Evolutionary conservation across 2,797 vertebrate species (phyloP), one percentile per base, ranked within the genome.

Genomic region (Dicrostonyx torquatus): DNA sequence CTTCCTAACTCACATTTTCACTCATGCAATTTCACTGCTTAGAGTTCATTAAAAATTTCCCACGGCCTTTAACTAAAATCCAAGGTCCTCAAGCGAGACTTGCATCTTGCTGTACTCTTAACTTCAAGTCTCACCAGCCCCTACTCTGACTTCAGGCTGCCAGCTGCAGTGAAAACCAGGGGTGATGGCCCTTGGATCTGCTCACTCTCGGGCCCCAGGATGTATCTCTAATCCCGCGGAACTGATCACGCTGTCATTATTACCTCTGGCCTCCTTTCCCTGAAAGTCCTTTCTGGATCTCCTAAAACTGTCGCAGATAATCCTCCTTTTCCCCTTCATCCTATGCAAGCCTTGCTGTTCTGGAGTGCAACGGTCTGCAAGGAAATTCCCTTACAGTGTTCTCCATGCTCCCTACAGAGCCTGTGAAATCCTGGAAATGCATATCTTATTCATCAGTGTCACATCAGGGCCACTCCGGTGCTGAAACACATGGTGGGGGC

Each of bases 11-110:
- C 55, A 87, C 43, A 45, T 43, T 82, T 93, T 88, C 60, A 43
- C 50, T 76, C 40, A 26, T 48, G 14, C 37, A 91, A 82, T 45
- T 75, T 26, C 2, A 6, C 8, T 93, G 45, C 34, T 86, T 83
- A 60, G 93, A 76, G 92, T 80, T 58, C 18, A 26, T 89, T 85
- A 88, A 76, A 55, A 72, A 55, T 88, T 77, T 94, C 20, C 64
- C 45, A 37, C 83, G 89, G 70, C 60, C 37, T 70, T 93, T 68
- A 79, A 15, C 20, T 68, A 22, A 72, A 53, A 86, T 48, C 68
- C 60, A 45, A 68, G 11, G 50, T 92, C 80, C 24, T 95, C 43
- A 34, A 13, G 5, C 18, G 55, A 70, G 53, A 73, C 77, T 55
- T 37, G 66, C 15, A 58, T 72, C 31, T 78, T 64, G 5, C 43